Conservation (phyloP, 2,797 vertebrate genomes). For the Sebastes minor region DNA sequence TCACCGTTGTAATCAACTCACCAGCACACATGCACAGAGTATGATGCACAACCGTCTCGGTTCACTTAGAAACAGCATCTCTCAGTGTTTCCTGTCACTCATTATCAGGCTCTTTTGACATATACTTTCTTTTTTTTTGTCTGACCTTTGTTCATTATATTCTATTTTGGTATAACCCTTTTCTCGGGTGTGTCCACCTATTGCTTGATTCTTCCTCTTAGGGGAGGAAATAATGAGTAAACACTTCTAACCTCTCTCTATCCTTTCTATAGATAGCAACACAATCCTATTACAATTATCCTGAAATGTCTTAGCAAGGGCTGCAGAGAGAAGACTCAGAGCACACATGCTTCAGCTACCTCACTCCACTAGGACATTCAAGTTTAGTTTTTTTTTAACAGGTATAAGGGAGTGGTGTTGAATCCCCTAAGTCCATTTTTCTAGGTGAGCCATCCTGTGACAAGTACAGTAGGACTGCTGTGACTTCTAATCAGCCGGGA, state of each 20-base stretch:
- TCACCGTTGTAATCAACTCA: not conserved
- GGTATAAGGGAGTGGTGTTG: not conserved
- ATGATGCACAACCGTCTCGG: not conserved
- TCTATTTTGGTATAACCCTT: not conserved
- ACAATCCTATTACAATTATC: conserved; percentile 89
- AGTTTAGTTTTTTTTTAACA: not conserved
- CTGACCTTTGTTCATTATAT: not conserved
- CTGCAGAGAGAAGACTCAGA: conserved; percentile 53
- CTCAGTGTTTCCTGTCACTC: not conserved
- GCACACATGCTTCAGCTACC: conserved; percentile 35
- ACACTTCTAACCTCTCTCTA: conserved; percentile 83
- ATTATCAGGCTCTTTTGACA: not conserved
- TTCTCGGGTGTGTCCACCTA: not conserved
- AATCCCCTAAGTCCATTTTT: not conserved
- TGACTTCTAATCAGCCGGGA: not conserved
- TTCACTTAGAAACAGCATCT: not conserved
- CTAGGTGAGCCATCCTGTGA: not conserved
- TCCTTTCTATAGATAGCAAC: conserved; percentile 87
- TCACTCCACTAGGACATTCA: not conserved
- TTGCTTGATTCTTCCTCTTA: conserved; percentile 77
- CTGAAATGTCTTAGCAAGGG: conserved; percentile 84
- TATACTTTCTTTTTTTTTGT: not conserved
- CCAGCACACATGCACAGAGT: not conserved
- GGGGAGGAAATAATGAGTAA: conserved; percentile 84
- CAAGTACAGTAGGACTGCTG: not conserved